These are phyloP conservation scores for Morelia viridis DNA, from an alignment of 2,797 vertebrate genomes.

Conservation along the genomic window DNA sequence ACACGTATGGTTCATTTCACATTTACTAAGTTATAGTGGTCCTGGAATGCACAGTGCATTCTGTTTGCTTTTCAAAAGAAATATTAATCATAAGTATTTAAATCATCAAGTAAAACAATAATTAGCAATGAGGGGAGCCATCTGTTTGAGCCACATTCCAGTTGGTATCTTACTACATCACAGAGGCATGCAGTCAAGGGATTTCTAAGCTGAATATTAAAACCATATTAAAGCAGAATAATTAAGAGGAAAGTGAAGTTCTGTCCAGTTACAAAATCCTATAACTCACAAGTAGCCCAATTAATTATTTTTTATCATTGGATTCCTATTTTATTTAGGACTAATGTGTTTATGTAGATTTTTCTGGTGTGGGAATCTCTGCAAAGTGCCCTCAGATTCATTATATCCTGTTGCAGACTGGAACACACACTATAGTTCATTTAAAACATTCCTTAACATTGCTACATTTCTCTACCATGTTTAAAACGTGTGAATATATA, in stretches of 20 bases:
- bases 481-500: conserved; percentile 68
- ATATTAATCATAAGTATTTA: conserved; percentile 77
- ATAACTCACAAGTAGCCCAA: conserved; percentile 69
- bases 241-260: conserved; percentile 60
- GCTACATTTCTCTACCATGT: conserved; percentile 77
- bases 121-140: conserved; percentile 68
- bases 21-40: conserved; percentile 81
- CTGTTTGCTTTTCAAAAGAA: conserved; percentile 72
- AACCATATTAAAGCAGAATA: conserved; percentile 71
- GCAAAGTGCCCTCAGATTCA: conserved; percentile 71
- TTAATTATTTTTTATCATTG: conserved; percentile 70
- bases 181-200: conserved; percentile 68
- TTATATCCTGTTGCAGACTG: conserved; percentile 72
- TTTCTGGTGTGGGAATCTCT: conserved; percentile 67
- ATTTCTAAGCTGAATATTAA: conserved; percentile 71
- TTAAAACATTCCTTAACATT: conserved; percentile 75
- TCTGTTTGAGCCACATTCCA: conserved; percentile 71
- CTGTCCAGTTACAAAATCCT: conserved; percentile 65
- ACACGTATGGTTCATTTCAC: conserved; percentile 77
- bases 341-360: conserved; percentile 64
- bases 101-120: conserved; percentile 72
- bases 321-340: conserved; percentile 67
- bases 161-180: conserved; percentile 63
- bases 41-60: conserved; percentile 74
- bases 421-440: conserved; percentile 74